These are phyloP conservation scores for Sarcophaga caerulescens DNA, from an alignment of 2,888 invertebrate species.

Conservation along the genomic window DNA sequence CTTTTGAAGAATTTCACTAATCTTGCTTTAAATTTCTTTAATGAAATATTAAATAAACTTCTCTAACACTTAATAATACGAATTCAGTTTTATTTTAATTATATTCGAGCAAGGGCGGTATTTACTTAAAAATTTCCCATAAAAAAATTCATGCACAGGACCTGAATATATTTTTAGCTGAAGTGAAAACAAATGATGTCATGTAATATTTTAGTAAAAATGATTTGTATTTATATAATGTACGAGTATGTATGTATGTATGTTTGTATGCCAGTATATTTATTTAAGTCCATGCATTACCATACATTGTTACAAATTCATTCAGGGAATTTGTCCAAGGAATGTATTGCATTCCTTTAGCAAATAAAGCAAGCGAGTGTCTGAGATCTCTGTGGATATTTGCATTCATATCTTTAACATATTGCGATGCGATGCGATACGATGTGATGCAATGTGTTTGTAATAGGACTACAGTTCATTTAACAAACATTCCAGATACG, in stretches of 20 bases:
- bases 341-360: not conserved
- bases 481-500: constrained; percentile 66
- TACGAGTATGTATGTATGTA: not conserved
- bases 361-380: not conserved
- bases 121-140: too few species aligned
- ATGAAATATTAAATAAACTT: too few species aligned
- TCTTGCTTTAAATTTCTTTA: too few species aligned
- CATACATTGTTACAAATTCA: not conserved
- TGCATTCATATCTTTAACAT: constrained; percentile 28
- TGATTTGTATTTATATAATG: not conserved
- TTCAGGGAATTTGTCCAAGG: not conserved
- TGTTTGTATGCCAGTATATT: not conserved
- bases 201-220: too few species aligned
- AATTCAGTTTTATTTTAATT: too few species aligned
- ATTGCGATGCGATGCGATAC: not conserved
- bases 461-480: constrained; percentile 68
- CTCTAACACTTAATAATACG: too few species aligned
- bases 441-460: constrained; percentile 59
- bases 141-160: too few species aligned
- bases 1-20: too few species aligned
- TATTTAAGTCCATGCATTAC: not conserved
- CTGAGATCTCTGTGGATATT: constrained; percentile 4
- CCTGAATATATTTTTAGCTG: too few species aligned
- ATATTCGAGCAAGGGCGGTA: too few species aligned
- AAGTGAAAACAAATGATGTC: too few species aligned